phyloP scores from a whole-genome alignment of 1,140 invertebrate genomes.

The Leucophenga varia region DNA sequence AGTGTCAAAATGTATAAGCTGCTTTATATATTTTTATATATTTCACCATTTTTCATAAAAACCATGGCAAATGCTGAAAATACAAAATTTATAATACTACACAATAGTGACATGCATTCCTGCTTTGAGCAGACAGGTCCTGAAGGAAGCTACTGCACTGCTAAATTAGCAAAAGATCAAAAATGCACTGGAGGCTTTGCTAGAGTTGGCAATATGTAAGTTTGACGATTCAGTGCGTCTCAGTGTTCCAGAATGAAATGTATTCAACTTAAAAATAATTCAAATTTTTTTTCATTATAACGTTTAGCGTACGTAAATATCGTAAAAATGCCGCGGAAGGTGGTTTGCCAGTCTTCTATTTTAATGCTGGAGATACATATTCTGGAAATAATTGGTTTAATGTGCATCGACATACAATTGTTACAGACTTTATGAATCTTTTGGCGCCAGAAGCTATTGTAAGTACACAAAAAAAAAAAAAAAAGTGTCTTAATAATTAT shows the following conservation, averaged over 20 bases:
- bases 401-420: constrained; percentile 73
- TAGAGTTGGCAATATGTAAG: constrained; percentile 65
- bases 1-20: no score
- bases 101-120: constrained; percentile 89
- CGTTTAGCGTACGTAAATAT: constrained; percentile 60
- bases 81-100: constrained; percentile 70
- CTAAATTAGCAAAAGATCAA: constrained; percentile 57
- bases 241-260: no score
- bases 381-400: constrained; percentile 84
- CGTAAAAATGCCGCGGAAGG: constrained; percentile 59
- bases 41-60: no score
- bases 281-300: no score
- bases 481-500: no score
- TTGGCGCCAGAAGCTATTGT: constrained; percentile 82
- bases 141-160: constrained; percentile 66
- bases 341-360: constrained; percentile 65
- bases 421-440: constrained; percentile 74
- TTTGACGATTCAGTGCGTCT: no score
- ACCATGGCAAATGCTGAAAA: no score
- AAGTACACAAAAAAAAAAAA: no score
- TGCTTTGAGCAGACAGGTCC: constrained; percentile 76
- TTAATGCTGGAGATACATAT: constrained; percentile 89
- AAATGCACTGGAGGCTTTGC: constrained; percentile 83
- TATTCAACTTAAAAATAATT: no score
- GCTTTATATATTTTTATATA: no score